Conservation (phyloP, 1,140 invertebrate genomes). For the Drosophila insularis region DNA sequence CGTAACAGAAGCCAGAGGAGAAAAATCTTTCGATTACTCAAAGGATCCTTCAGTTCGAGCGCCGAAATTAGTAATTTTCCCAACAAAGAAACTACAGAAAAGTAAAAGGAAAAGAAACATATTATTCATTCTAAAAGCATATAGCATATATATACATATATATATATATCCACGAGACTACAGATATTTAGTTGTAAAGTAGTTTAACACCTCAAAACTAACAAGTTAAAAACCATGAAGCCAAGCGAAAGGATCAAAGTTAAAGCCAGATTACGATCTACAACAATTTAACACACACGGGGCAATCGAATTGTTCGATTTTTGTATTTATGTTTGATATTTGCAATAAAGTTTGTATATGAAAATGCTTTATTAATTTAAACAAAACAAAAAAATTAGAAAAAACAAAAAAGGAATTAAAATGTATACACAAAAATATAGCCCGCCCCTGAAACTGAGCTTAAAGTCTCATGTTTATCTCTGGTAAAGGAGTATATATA, state of each 20-base stretch:
- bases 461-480: conserved; percentile 26
- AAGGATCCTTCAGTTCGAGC: conserved; percentile 25
- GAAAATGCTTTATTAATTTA: conserved; percentile 77
- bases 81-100: conserved; percentile 23
- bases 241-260: conserved; percentile 33
- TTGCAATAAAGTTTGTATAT: conserved; percentile 52
- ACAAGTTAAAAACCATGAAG: conserved; percentile 31
- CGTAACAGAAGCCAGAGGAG: conserved; percentile 22
- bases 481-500: conserved; percentile 41
- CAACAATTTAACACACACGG: conserved; percentile 30
- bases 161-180: conserved; percentile 75
- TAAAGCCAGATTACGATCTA: not conserved
- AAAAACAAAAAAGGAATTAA: conserved; percentile 49
- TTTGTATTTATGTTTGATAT: conserved; percentile 35
- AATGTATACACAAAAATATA: conserved; percentile 32
- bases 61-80: conserved; percentile 11
- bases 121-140: conserved; percentile 74
- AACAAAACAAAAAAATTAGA: conserved; percentile 44
- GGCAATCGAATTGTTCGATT: conserved; percentile 49
- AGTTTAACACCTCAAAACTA: conserved; percentile 63
- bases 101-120: conserved; percentile 42
- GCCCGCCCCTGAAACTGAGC: conserved; percentile 46
- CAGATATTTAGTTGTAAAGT: conserved; percentile 81
- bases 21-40: conserved; percentile 15
- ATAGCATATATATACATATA: conserved; percentile 55